Evolutionary conservation across 2,888 invertebrate genomes (phyloP), one percentile per base, ranked within the genome.

Genomic region (Branchipolynoe longqiensis): DNA sequence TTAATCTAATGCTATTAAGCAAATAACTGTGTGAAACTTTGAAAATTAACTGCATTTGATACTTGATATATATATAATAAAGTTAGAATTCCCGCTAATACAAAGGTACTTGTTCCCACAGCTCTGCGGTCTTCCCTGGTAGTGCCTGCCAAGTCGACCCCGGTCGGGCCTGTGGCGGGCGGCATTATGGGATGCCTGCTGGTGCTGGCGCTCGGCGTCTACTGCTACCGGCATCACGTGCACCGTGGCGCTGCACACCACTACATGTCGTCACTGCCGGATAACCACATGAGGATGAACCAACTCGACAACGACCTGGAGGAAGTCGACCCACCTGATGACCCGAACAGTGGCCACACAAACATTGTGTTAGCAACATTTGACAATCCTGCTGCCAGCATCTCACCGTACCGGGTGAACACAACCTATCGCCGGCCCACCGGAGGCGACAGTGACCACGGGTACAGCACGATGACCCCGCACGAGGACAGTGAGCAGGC

Each of bases 401-500:
- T 97, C 89, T 97, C 97, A 0, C 98, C 98, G 0, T 98, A 98
- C 93, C 96, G 97, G 87, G 96, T 97, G 87, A 96, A 97, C 69
- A 96, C 97, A 0, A 96, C 96, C 84, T 97, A 97, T 92, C 95
- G 96, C 59, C 95, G 97, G 41, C 94, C 94, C 3, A 95, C 96
- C 73, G 95, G 96, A 0, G 96, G 96, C 0, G 96, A 96, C 69
- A 96, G 96, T 90, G 98, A 98, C 94, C 97, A 98, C 92, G 98
- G 98, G 0, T 98, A 98, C 94, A 89, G 89, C 85, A 87, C 89
- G 8, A 89, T 89, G 88, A 88, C 88, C 3, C 88, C 89, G 1
- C 88, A 92, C 54, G 93, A 93, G 85, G 93, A 93, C 89, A 92
- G 92, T 83, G 93, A 93, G 89, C 93, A 92, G 88, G 93, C 93